Evolutionary conservation across 2,888 invertebrate genomes (phyloP).

Genomic region (Drosophila austrosaltans): DNA sequence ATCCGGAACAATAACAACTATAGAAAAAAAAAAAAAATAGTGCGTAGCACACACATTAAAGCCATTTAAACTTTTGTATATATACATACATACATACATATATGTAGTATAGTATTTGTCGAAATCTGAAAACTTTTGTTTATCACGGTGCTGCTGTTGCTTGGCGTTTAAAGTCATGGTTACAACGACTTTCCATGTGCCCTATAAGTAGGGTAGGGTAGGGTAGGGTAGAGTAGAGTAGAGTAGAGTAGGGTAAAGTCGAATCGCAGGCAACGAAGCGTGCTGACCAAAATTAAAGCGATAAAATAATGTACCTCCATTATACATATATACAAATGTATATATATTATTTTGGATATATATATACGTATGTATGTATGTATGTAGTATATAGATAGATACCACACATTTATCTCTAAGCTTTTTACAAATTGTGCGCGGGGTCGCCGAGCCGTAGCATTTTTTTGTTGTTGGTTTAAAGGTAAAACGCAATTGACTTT

Average conservation of each 20-base stretch:
- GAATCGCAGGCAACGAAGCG: slow-evolving; percentile 24
- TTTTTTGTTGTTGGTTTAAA: background rate
- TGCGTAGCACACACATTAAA: slow-evolving; percentile 4
- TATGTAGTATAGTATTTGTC: background rate
- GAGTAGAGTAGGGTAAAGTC: background rate
- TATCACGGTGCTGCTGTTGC: background rate
- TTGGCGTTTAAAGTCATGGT: slow-evolving; percentile 4
- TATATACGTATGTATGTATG: background rate
- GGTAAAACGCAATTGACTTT: slow-evolving; percentile 16
- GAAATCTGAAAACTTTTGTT: slow-evolving; percentile 6
- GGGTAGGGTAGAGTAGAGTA: too few species aligned
- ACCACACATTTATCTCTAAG: too few species aligned
- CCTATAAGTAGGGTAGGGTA: too few species aligned
- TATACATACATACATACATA: too few species aligned
- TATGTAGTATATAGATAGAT: background rate
- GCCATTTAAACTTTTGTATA: background rate
- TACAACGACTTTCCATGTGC: background rate
- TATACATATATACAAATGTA: slow-evolving; percentile 7
- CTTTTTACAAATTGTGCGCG: slow-evolving; percentile 12
- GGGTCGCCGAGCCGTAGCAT: slow-evolving; percentile 28
- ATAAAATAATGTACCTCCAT: slow-evolving; percentile 26
- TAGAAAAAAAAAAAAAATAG: background rate
- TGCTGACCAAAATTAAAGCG: slow-evolving; percentile 39
- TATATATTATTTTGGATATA: background rate
- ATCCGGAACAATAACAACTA: background rate